Evolutionary conservation across 2,797 vertebrate genomes (phyloP), one percentile per base, ranked within the genome.

Genomic region (Semaprochilodus insignis): DNA sequence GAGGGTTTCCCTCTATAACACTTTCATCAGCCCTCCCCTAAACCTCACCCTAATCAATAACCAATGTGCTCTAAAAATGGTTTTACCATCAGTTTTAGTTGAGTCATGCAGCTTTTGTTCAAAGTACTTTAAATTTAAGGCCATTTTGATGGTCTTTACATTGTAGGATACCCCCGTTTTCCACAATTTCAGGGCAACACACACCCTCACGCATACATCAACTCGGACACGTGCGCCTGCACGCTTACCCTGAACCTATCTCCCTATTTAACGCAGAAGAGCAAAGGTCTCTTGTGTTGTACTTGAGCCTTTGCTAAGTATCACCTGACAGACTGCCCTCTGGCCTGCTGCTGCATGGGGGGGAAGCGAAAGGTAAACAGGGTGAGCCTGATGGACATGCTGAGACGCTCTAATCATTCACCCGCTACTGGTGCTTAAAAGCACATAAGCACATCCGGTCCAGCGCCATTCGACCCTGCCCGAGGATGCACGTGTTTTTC

Each of bases 281-380:
- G 82, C 76, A 78, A 88, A 76, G 85, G 81, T 86, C 82, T 69
- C 27, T 21, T 34, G 27, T 48, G 82, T 73, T 83, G 76, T 48
- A 77, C 80, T 67, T 70, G 62, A 73, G 69, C 71, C 71, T 82
- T 44, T 80, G 60, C 51, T 52, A 67, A 78, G 66, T 27, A 83
- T 86, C 87, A 69, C 83, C 80, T 84, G 81, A 85, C 74, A 82
- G 62, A 40, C 74, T 75, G 82, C 85, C 84, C 84, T 83, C 70
- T 86, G 84, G 80, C 74, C 86, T 25, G 52, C 70, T 74, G 25
- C 57, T n/a, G 51, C 44, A 31, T n/a, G 59, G 60, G 40, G 40
- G 51, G 51, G 79, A 48, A 73, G 79, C 10, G 52, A 88, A 85
- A 83, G 54, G 85, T 66, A 85, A 80, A 88, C 72, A 80, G 36